Evolutionary conservation across 1,140 invertebrate species (phyloP), one percentile per base, ranked within the genome.

Genomic region (Cydia fagiglandana): DNA sequence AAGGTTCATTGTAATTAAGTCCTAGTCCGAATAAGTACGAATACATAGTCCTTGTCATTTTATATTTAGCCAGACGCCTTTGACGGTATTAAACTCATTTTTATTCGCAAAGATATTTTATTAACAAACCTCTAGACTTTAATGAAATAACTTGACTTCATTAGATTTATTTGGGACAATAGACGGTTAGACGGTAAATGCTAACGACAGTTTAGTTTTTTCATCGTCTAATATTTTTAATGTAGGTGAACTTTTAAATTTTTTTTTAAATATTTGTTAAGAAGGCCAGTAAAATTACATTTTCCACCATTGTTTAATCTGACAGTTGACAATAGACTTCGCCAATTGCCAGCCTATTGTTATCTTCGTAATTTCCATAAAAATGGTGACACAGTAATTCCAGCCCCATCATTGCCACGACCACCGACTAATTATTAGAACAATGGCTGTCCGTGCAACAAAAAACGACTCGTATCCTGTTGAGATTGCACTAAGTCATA

Each of bases 381-480:
- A 61, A 61, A 61, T 61, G 53, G 53, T 56, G 56, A 56, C 56
- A 61, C 53, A 61, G 30, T n/a, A 70, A 70, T 70, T 38, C 30
- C 64, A 70, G n/a, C 20, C 17, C 66, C 66, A 70, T 38, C n/a
- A 70, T 70, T 17, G 15, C 66, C 38, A 45, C 64, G 64, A 64
- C 64, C 12, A 38, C 28, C 38, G 38, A 41, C 45, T 34, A 41
- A 70, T 70, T 70, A 41, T 2, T 70, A 34, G 66, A 70, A 70
- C 66, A 70, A 70, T 70, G 66, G 66, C 4, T 17, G 17, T 10
- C 15, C 15, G 4, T 20, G 66, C 66, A 17, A 17, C 30, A 70
- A 70, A 70, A 70, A 68, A 68, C 64, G 30, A 70, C 5, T 70
- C 66, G 34, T 38, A 70, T 70, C 66, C 66, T 70, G 66, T 70